These are phyloP conservation scores for Phalloptychus januarius DNA, from an alignment of 2,797 vertebrate species.

Conservation along the genomic window DNA sequence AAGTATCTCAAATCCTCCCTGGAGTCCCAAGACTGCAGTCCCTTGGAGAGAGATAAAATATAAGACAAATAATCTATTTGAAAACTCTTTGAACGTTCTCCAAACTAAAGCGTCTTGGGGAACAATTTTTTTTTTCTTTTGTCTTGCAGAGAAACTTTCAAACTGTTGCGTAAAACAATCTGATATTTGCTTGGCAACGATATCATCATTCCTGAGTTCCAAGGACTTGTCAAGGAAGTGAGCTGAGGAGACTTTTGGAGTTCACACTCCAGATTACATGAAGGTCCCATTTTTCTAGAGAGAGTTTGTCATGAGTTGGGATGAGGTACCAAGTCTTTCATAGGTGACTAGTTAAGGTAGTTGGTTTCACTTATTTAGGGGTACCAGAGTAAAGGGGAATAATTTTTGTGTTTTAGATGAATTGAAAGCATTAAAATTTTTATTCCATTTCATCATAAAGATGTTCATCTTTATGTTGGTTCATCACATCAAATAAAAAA, in stretches of 20 bases:
- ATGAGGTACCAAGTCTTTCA: neutral
- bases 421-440: neutral
- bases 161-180: neutral
- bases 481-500: neutral
- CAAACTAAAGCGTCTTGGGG: constrained; percentile 28
- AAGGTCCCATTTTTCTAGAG: neutral
- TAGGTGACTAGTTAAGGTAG: neutral
- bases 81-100: constrained; percentile 44
- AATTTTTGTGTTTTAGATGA: neutral
- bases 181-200: constrained; percentile 9
- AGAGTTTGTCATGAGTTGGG: neutral
- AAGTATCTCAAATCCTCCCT: constrained; percentile 60
- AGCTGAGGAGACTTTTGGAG: neutral
- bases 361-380: neutral
- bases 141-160: neutral
- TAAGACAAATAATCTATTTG: constrained; percentile 47
- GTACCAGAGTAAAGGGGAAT: neutral
- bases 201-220: neutral
- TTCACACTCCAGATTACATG: neutral
- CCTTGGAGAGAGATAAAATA: constrained; percentile 60
- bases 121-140: neutral
- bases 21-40: constrained; percentile 55
- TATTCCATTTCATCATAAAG: neutral
- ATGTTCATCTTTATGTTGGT: neutral
- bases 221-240: neutral